Base-by-base conservation (phyloP, 2,888 invertebrate species). In the Tanytarsus gracilentus region DNA sequence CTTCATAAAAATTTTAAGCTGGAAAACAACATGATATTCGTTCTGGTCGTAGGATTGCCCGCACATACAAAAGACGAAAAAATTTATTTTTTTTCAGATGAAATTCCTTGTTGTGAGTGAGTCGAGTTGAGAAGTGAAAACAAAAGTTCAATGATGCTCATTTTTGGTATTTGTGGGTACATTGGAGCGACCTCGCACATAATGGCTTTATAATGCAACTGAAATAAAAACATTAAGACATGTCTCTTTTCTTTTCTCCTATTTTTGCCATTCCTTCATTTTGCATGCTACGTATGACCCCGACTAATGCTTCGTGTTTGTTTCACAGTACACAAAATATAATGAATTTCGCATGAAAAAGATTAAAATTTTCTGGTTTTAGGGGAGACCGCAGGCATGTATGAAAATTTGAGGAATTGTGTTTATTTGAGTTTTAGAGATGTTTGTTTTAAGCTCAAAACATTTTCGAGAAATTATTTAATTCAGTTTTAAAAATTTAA, bases 181-280 rank as follows among this genome's bases (percentile, higher is more conserved):
- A 23, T 44, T 11, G 23, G 23, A 44, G 21, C 23, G 58, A 26
- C 58, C 58, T 58, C 48, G 48, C 21, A 44, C 30, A 29, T 58
- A 58, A 58, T 58, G 58, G 48, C 18, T 58, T 58, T 58, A 58
- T 58, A 58, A 58, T 58, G 29, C 58, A 21, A 18, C 51, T 16
- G 40, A 58, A 58, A 58, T 58, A 58, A 58, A 58, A 58, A 58
- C 58, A 58, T 58, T 58, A 58, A 48, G 58, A 25, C 53, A 53
- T 53, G 33, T 11, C 53, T 53, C 27, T 48, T 30, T 30, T 48
- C 48, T 6, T 48, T 30, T 30, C 33, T 9, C 40, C 11, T 9
- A 9, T 48, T 18, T 48, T 48, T 48, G 48, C 23, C 21, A 3
- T 21, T 48, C 23, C 21, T 8, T 48, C 48, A n/a, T n/a, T 48